phyloP scores from a whole-genome alignment of 2,797 vertebrate species.

The Alectoris magna region DNA sequence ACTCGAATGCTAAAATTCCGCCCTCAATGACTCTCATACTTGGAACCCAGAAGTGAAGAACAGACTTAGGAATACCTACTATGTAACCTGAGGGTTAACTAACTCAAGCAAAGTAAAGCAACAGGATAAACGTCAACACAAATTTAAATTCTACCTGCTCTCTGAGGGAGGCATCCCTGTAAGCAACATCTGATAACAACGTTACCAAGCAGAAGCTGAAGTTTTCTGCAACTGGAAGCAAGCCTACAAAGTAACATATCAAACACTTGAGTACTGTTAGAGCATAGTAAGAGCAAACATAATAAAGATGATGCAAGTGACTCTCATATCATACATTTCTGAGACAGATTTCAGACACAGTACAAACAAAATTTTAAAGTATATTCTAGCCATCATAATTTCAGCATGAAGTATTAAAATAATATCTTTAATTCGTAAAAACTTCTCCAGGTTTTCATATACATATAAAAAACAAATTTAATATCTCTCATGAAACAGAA shows the following conservation, averaged over 20 bases:
- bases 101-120: neutral
- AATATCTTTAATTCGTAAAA: neutral
- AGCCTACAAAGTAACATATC: conserved; percentile 74
- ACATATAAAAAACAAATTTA: neutral
- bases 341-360: neutral
- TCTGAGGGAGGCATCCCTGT: conserved; percentile 86
- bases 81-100: neutral
- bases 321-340: neutral
- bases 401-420: neutral
- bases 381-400: neutral
- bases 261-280: neutral
- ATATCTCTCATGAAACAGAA: neutral
- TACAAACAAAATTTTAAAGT: neutral
- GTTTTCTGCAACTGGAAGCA: conserved; percentile 94
- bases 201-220: conserved; percentile 97
- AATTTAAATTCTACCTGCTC: conserved; percentile 84
- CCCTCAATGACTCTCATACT: neutral
- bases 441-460: neutral
- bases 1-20: neutral
- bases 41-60: neutral
- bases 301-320: neutral
- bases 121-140: neutral
- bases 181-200: conserved; percentile 92
- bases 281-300: neutral
- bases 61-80: neutral